A percentile compares a stretch with the other conserved stretches of the same genome.
phyloP scores from a whole-genome alignment of 2,113 vertebrate species.

The Poeciliopsis retropinna region DNA sequence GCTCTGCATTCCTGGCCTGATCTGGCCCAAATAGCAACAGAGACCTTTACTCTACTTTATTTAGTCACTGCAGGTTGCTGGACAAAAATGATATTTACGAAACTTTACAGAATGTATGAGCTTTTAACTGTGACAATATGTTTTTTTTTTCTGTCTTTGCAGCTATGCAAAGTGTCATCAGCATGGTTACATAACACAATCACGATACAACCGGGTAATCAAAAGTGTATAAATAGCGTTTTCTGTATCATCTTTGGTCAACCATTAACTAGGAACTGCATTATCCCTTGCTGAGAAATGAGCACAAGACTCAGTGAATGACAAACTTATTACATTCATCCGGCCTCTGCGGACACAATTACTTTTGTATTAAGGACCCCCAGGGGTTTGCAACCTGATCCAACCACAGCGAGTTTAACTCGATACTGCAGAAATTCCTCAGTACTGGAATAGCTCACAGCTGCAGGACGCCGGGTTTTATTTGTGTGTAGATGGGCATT shows the following conservation, averaged over 20 bases:
- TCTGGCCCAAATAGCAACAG: constrained; percentile 56
- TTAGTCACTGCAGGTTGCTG: background rate
- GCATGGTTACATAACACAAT: background rate
- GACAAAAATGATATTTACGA: background rate
- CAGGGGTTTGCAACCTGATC: constrained; percentile 57
- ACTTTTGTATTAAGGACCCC: constrained; percentile 67
- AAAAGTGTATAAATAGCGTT: constrained; percentile 19
- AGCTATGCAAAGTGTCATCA: background rate
- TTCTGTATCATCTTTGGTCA: constrained; percentile 48
- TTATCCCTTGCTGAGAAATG: constrained; percentile 8
- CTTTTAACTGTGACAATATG: background rate
- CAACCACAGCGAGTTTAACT: constrained; percentile 47
- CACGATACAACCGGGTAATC: constrained; percentile 2
- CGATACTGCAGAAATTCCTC: constrained; percentile 64
- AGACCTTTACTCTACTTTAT: constrained; percentile 19
- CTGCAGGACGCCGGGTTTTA: constrained; percentile 24
- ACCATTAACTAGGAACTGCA: constrained; percentile 67
- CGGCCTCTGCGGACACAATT: constrained; percentile 60
- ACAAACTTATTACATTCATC: constrained; percentile 49
- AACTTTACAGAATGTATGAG: no score
- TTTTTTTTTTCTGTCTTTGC: background rate
- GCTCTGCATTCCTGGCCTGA: constrained; percentile 61
- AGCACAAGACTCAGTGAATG: constrained; percentile 36
- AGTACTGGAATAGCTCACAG: constrained; percentile 25
- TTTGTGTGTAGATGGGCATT: constrained; percentile 22